phyloP scores from a whole-genome alignment of 2,888 invertebrate genomes.

The Pterostichus madidus region DNA sequence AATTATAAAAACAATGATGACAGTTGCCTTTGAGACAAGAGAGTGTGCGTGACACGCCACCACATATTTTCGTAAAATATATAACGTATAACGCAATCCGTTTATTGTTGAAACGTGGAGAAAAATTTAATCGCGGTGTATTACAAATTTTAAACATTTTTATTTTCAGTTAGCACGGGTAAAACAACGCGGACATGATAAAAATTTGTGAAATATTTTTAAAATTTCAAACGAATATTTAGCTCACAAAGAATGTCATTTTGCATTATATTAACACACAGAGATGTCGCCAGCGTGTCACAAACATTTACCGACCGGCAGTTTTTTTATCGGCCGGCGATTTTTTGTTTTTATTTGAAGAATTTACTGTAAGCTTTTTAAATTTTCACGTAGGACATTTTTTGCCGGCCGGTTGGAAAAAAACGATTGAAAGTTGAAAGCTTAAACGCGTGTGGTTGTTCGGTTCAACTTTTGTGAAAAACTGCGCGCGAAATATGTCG shows the following conservation, averaged over 20 bases:
- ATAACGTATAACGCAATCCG: not conserved
- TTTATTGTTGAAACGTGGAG: constrained; percentile 28
- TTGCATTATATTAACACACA: constrained; percentile 67
- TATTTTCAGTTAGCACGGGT: constrained; percentile 60
- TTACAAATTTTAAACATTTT: constrained; percentile 65
- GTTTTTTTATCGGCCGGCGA: constrained; percentile 62
- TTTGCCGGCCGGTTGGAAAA: constrained; percentile 47
- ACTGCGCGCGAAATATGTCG: constrained; percentile 44
- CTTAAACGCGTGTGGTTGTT: constrained; percentile 46
- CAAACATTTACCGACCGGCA: constrained; percentile 61
- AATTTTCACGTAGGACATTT: constrained; percentile 64
- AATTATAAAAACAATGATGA: no score
- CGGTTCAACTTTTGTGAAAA: constrained; percentile 55
- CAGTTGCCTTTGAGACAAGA: no score
- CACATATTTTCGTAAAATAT: no score
- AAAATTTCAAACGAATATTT: constrained; percentile 67
- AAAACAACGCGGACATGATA: constrained; percentile 46
- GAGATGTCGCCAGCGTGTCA: constrained; percentile 65
- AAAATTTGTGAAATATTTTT: constrained; percentile 67
- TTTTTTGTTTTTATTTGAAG: constrained; percentile 66
- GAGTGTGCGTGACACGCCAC: no score
- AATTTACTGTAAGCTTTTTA: constrained; percentile 66
- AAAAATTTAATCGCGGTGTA: constrained; percentile 65
- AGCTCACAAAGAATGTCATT: constrained; percentile 66
- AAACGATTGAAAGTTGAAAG: constrained; percentile 61